Evolutionary conservation across 2,888 invertebrate genomes (phyloP), one percentile per base, ranked within the genome.

Genomic region (Apotomis betuletana): DNA sequence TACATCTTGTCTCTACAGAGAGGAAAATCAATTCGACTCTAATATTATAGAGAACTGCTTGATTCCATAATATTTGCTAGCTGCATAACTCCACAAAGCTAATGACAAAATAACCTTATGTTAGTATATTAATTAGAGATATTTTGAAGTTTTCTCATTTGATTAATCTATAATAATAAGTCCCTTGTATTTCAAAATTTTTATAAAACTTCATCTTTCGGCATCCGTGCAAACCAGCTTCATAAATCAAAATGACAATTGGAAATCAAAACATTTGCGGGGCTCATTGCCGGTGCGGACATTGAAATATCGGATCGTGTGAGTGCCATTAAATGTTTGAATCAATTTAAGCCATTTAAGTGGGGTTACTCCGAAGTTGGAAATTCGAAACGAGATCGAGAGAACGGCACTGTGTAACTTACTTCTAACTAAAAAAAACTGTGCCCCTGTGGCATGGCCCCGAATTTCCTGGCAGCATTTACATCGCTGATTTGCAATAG

Each of bases 271-370:
- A 62, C 51, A 61, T 67, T 63, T 36, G 57, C 41, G 4, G 38
- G 41, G 52, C 46, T 27, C 27, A n/a, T 65, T 59, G 52, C 12
- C 44, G 9, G 41, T 57, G 38, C 27, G 38, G 62, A 46, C 68
- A 46, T 58, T 72, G 68, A 68, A 63, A 59, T 59, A 72, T 63
- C 13, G 36, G 57, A 41, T 72, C 72, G 68, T 72, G 67, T 72
- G 55, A 51, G 9, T 52, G 46, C 44, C 54, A 67, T 72, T 72
- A 72, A 63, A 52, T 59, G 58, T 68, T 63, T 72, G 52, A 72
- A 59, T 68, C 72, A 72, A 72, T 72, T 72, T 68, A 63, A 62
- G 63, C 38, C 13, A n/a, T n/a, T n/a, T n/a, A 49, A 63, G 27
- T 27, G 27, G 27, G 27, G 27, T 27, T 27, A 27, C 27, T 27